Evolutionary conservation across 2,888 invertebrate genomes (phyloP).

Genomic region (Dynastes maya): DNA sequence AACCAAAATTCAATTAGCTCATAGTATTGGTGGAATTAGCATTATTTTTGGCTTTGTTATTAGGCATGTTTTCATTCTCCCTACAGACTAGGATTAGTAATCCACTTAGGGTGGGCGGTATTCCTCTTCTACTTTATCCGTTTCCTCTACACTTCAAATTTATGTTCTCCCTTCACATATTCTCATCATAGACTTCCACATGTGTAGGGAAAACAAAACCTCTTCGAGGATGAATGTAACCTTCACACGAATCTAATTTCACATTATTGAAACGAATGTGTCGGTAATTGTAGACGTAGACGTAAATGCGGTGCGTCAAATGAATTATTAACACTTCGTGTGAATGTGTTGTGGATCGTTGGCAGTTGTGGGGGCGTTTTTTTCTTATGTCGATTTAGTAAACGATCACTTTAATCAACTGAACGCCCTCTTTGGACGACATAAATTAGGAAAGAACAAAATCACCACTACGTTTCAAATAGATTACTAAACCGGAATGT

Average conservation of each 20-base stretch:
- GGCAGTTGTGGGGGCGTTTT: not conserved
- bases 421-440: not conserved
- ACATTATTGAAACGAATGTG: conserved; percentile 37
- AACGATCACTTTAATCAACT: conserved; percentile 16
- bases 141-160: not conserved
- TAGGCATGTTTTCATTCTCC: no score
- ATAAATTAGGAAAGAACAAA: not conserved
- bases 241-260: conserved; percentile 39
- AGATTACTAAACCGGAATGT: no score
- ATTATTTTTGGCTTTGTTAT: no score
- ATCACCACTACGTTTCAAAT: not conserved
- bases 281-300: conserved; percentile 8
- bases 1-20: no score
- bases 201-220: conserved; percentile 1
- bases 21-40: no score
- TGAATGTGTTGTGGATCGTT: conserved; percentile 1
- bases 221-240: conserved; percentile 14
- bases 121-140: not conserved
- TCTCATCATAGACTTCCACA: not conserved
- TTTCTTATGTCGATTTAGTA: not conserved
- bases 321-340: conserved; percentile 30
- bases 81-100: not conserved
- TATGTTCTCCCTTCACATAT: not conserved
- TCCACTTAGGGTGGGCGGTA: not conserved
- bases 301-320: conserved; percentile 12